Conservation (phyloP, 2,113 vertebrate species). For the Colossoma macropomum region DNA sequence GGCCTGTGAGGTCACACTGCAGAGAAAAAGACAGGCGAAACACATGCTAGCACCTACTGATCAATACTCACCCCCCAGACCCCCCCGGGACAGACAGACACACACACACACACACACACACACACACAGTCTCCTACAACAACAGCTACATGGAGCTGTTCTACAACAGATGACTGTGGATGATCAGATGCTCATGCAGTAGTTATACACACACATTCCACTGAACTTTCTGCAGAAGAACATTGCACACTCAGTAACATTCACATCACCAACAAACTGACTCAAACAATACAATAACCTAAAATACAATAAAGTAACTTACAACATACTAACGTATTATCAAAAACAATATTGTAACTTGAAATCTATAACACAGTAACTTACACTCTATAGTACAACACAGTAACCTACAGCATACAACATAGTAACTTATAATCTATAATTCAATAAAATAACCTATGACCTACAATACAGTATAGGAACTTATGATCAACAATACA, state of each 20-base stretch:
- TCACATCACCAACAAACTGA: not conserved
- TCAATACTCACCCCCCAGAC: slow-evolving; percentile 13
- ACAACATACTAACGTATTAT: no score
- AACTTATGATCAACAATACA: no score
- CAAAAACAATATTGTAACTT: no score
- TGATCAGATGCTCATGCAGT: not conserved
- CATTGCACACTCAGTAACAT: not conserved
- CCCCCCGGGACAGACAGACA: not conserved
- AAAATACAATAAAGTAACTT: no score
- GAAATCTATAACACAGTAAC: no score
- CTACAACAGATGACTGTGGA: not conserved
- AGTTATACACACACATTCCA: not conserved
- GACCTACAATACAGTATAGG: no score
- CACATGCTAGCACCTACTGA: slow-evolving; percentile 51
- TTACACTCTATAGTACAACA: no score
- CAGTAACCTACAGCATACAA: no score
- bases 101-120: not conserved
- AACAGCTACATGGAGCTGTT: not conserved
- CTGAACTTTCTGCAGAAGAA: not conserved
- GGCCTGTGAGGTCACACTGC: slow-evolving; percentile 82
- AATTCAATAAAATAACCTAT: no score
- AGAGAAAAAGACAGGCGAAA: slow-evolving; percentile 73
- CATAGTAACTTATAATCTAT: no score
- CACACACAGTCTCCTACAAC: not conserved
- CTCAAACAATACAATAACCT: no score